A percentile compares a stretch with the other conserved stretches of the same genome.
Evolutionary conservation across 2,797 vertebrate species (phyloP).

Genomic region (Brotogeris chrysoptera): DNA sequence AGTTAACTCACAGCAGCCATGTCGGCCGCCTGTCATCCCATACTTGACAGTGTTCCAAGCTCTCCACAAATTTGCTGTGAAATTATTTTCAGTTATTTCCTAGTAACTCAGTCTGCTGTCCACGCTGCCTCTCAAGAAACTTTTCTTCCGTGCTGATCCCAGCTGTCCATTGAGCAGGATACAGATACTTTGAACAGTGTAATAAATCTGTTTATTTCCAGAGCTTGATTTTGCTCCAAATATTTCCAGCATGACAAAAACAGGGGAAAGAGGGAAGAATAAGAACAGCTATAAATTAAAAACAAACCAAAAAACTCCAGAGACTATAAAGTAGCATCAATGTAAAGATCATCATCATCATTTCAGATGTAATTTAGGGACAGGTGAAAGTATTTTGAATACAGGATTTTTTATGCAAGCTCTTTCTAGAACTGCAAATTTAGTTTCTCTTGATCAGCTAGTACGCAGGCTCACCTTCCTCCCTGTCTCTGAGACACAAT

Average conservation of each 20-base stretch:
- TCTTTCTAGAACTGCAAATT: neutral
- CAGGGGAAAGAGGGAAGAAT: neutral
- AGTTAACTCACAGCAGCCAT: neutral
- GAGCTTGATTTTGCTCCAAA: slow-evolving; percentile 41
- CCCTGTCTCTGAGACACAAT: neutral
- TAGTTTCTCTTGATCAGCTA: neutral
- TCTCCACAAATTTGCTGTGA: neutral
- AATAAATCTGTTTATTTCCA: slow-evolving; percentile 37
- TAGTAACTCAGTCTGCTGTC: neutral
- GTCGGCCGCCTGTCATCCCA: neutral
- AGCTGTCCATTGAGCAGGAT: slow-evolving; percentile 39
- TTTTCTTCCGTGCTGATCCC: slow-evolving; percentile 11
- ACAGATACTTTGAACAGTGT: neutral
- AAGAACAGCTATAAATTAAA: slow-evolving; percentile 30
- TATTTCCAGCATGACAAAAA: slow-evolving; percentile 61
- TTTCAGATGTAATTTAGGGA: neutral
- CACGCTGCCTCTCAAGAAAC: neutral
- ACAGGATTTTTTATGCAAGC: neutral
- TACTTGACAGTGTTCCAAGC: neutral
- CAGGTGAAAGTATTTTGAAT: neutral
- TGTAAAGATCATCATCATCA: neutral
- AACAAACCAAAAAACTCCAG: neutral
- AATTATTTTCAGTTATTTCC: neutral
- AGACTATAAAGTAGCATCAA: neutral
- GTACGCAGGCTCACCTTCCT: neutral